Conservation (phyloP, 2,888 invertebrate species). For the Sinopyrophorus schimmeli region DNA sequence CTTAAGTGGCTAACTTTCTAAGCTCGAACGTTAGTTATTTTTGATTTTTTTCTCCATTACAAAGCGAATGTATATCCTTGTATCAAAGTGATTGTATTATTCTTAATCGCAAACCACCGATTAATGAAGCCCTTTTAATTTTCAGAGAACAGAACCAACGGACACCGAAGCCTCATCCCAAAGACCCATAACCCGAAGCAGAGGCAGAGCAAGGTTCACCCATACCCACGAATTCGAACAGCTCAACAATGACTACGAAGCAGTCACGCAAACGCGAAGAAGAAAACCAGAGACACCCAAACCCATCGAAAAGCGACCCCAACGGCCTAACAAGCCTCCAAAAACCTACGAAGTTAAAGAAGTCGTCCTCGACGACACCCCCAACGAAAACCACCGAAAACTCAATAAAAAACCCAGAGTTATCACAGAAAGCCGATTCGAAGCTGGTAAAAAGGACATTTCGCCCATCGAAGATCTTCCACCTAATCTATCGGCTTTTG, state of each 20-base stretch:
- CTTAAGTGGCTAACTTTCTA: no score
- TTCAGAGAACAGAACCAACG: constrained; percentile 33
- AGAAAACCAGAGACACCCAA: constrained; percentile 36
- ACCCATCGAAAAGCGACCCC: constrained; percentile 27
- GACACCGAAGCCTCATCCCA: constrained; percentile 40
- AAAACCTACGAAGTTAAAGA: constrained; percentile 46
- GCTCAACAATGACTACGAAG: constrained; percentile 35
- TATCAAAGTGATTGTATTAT: no score
- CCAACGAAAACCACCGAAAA: constrained; percentile 40
- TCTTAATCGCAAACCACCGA: no score
- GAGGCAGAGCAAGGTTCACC: constrained; percentile 50
- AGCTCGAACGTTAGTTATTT: no score
- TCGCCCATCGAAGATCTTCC: constrained; percentile 23
- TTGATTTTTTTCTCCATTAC: no score
- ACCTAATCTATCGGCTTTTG: not conserved
- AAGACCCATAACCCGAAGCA: constrained; percentile 36
- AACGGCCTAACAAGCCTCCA: constrained; percentile 8
- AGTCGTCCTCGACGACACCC: constrained; percentile 49
- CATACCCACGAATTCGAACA: constrained; percentile 44
- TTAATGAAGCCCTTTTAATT: no score
- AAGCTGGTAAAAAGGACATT: constrained; percentile 37
- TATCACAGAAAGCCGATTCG: constrained; percentile 48
- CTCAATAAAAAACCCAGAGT: constrained; percentile 44
- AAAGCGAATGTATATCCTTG: constrained; percentile 37
- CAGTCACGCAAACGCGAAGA: constrained; percentile 28